Evolutionary conservation across 2,888 invertebrate species (phyloP), one percentile per base, ranked within the genome.

Genomic region (Pterobdella sp.): DNA sequence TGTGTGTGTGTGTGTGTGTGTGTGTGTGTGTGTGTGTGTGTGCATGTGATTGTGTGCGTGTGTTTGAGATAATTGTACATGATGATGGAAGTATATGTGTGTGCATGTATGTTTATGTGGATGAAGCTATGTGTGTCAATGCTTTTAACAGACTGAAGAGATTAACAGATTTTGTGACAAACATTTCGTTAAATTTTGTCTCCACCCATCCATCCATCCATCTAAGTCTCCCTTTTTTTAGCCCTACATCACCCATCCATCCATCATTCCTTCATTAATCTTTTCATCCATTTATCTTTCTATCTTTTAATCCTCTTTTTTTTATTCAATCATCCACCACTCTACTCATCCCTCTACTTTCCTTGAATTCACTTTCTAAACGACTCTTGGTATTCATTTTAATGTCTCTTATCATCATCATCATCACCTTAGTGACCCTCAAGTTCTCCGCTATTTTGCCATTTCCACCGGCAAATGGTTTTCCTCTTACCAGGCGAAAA

Each of bases 1-100:
- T 56, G 60, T 56, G 60, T 56, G 60, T 56, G 60, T 56, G 60
- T 56, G 60, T 56, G 60, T 56, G 60, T 56, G 60, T 56, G 60
- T 56, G 60, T 56, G 60, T 56, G 60, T 56, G 60, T 56, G 60
- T 56, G 60, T 56, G 60, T 56, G 60, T 56, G 60, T 56, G 60
- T 56, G 60, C 26, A 26, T 56, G 60, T 56, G 60, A 18, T 22
- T 56, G 60, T 14, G 60, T 56, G 60, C n/a, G 4, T 4, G 4
- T 56, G 60, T 65, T 3, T 56, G n/a, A 3, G 60, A 18, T 42
- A 18, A 14, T 7, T 42, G 42, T 42, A 18, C 18, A 14, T 42
- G 42, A 14, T 7, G 7, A 18, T 42, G 42, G 7, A 18, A 14
- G 7, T 42, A 18, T 42, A 18, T 18, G 42, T 42, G 42, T 42